Evolutionary conservation across 2,888 invertebrate genomes (phyloP).

Genomic region (Eilema sororculum): DNA sequence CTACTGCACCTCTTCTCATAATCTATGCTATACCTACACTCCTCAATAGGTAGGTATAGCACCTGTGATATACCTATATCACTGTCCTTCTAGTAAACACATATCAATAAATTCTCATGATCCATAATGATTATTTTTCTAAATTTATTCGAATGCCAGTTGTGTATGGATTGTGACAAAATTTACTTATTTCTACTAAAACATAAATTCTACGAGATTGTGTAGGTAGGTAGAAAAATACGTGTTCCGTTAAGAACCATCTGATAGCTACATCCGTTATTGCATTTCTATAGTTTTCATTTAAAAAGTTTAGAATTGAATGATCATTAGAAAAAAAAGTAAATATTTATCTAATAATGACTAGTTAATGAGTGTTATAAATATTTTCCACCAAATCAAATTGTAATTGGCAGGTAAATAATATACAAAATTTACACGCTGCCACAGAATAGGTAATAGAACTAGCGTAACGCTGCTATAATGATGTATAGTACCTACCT

Average conservation of each 20-base stretch:
- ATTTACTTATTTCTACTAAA: background rate
- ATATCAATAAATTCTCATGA: background rate
- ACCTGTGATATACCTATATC: background rate
- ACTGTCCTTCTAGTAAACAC: background rate
- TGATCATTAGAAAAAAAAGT: background rate
- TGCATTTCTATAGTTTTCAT: background rate
- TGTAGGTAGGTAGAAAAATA: slow-evolving; percentile 2
- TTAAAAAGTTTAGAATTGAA: background rate
- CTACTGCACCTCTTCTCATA: slow-evolving; percentile 7
- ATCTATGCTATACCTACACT: background rate
- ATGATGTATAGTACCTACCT: no score
- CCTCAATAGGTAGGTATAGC: background rate
- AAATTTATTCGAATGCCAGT: no score
- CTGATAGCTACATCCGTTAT: background rate
- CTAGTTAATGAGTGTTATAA: background rate
- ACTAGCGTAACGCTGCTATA: no score
- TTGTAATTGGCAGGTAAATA: background rate
- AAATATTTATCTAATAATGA: background rate
- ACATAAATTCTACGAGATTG: background rate
- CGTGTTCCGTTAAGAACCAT: background rate
- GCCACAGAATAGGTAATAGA: no score
- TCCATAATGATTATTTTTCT: background rate
- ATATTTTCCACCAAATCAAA: background rate
- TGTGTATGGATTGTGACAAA: background rate
- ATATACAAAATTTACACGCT: background rate